Percentiles rank a stretch among this genome's conserved stretches.
These are phyloP conservation scores for Chaetorhynchus papuensis DNA, from an alignment of 2,113 vertebrate species.

Conservation along the genomic window DNA sequence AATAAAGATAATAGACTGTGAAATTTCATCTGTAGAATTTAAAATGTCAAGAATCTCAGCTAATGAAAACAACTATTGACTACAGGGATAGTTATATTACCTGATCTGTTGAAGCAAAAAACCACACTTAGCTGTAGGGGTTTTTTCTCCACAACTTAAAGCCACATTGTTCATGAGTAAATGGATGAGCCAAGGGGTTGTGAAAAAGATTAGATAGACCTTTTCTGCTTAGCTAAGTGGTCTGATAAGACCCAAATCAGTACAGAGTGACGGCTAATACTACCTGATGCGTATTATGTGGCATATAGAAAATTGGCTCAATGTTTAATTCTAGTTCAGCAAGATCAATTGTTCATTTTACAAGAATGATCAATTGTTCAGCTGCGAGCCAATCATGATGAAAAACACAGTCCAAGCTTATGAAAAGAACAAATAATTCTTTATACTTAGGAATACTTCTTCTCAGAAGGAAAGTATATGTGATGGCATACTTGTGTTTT, in stretches of 20 bases:
- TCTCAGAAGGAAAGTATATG: not conserved
- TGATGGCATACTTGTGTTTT: not conserved
- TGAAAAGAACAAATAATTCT: not conserved
- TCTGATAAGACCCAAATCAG: not conserved
- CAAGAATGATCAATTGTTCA: not conserved
- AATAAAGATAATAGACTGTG: constrained; percentile 37
- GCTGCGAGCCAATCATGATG: not conserved
- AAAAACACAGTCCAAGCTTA: not conserved
- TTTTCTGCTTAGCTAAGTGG: not conserved
- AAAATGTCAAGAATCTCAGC: constrained; percentile 19
- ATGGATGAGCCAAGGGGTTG: not conserved
- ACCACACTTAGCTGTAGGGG: not conserved
- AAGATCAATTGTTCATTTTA: not conserved
- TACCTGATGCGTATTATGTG: not conserved
- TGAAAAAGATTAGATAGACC: not conserved
- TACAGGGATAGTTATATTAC: not conserved
- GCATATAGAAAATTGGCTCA: not conserved
- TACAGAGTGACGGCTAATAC: accelerated
- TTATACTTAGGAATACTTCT: not conserved
- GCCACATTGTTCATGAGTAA: not conserved
- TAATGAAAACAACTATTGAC: not conserved
- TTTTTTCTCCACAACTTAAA: not conserved
- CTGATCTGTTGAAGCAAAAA: not conserved
- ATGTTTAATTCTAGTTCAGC: not conserved
- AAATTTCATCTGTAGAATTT: constrained; percentile 32